These are phyloP conservation scores for Drosophila mercatorum DNA, from an alignment of 2,888 invertebrate genomes.

Conservation along the genomic window DNA sequence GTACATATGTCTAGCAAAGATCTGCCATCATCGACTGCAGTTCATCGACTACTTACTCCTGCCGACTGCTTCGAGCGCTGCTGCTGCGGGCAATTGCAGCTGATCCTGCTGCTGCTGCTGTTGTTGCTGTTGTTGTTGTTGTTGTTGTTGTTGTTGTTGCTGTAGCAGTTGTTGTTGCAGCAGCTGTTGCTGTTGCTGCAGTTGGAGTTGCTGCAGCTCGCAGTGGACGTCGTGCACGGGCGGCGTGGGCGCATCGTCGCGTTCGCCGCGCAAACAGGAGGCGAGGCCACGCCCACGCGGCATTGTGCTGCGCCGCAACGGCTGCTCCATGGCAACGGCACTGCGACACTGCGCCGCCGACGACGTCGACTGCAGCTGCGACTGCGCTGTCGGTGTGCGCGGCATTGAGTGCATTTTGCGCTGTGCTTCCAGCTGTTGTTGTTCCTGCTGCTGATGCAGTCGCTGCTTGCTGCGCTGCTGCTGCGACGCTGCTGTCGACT, in stretches of 20 bases:
- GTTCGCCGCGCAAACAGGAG: constrained; percentile 84
- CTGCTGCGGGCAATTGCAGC: constrained; percentile 24
- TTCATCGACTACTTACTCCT: constrained; percentile 66
- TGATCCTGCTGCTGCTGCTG: constrained; percentile 29
- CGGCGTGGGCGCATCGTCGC: constrained; percentile 81
- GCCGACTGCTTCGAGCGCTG: constrained; percentile 68
- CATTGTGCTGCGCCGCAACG: constrained; percentile 81
- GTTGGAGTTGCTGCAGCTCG: constrained; percentile 63
- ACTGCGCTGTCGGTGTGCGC: constrained; percentile 48
- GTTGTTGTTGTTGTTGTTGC: constrained; percentile 62
- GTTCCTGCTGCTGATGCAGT: constrained; percentile 28
- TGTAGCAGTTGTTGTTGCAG: constrained; percentile 64
- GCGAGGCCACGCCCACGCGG: constrained; percentile 84
- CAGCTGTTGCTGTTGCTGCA: constrained; percentile 75
- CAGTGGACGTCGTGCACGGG: constrained; percentile 69
- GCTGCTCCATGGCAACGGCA: constrained; percentile 60
- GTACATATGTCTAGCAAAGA: background rate
- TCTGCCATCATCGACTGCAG: background rate
- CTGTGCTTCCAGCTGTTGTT: constrained; percentile 36
- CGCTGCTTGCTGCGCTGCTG: constrained; percentile 32
- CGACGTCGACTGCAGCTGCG: constrained; percentile 27
- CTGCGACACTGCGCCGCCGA: constrained; percentile 39
- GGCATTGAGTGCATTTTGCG: constrained; percentile 73
- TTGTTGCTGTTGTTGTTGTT: constrained; percentile 51
- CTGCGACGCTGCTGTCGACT: constrained; percentile 22